Conservation (phyloP, 2,888 invertebrate genomes). For the Anodontia alba region DNA sequence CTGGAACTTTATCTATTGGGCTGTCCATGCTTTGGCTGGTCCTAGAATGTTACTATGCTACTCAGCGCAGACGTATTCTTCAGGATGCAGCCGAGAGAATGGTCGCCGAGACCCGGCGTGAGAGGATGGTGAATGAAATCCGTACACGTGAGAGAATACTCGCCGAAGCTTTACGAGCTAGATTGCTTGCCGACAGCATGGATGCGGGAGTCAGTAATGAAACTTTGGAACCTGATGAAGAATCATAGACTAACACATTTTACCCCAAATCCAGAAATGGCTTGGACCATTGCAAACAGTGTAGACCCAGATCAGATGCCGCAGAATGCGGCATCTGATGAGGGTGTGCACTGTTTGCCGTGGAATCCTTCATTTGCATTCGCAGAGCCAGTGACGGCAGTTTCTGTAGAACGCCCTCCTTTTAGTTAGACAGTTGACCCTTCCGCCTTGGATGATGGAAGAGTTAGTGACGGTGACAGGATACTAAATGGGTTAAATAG, state of each 20-base stretch:
- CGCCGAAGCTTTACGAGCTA: not conserved
- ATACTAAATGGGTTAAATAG: no score
- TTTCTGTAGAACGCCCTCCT: no score
- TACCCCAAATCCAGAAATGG: no score
- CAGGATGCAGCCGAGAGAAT: constrained; percentile 43
- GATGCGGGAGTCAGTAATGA: not conserved
- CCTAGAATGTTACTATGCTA: constrained; percentile 62
- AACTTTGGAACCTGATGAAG: not conserved
- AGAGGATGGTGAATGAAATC: not conserved
- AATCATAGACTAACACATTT: not conserved
- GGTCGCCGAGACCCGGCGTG: constrained; percentile 24
- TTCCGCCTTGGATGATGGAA: no score
- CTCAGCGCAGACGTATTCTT: constrained; percentile 60
- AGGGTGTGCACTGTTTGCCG: no score
- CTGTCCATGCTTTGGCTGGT: constrained; percentile 62
- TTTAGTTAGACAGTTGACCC: no score
- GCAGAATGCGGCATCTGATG: no score
- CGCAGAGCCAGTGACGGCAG: no score
- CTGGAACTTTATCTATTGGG: constrained; percentile 66
- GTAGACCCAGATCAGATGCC: no score
- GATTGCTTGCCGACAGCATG: not conserved
- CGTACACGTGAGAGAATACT: not conserved
- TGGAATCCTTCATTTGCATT: no score
- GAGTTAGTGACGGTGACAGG: no score
- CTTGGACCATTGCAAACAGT: no score